Base-by-base conservation (phyloP, 2,113 vertebrate genomes). In the Amblyornis subalaris region DNA sequence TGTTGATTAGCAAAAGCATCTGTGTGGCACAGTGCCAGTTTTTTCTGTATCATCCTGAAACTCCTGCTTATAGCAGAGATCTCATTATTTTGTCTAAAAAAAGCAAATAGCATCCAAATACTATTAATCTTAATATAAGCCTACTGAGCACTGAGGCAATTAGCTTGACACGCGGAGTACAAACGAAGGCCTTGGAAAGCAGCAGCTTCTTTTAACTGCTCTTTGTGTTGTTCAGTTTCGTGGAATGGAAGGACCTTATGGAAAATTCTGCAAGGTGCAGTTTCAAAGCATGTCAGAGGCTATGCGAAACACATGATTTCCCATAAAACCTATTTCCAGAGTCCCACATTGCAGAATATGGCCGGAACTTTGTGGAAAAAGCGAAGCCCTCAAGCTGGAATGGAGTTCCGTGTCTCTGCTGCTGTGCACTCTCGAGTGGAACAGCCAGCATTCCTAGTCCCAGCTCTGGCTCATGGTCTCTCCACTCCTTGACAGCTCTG, bases 51-150 rank as follows among this genome's bases (percentile, higher is more conserved):
- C 58, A 25, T 85, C 71, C 92, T 80, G 71, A 74, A 82, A 83
- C 82, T 96, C 96, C 61, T 94, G 93, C 94, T 92, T 89, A 55
- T 44, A 96, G 91, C 64, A 48, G 38, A 91, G 89, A 91, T 88
- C 94, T 96, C 88, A 58, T 93, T 95, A 84, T 93, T 94, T 87
- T 84, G 72, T 66, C 95, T 90, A 83, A 96, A 96, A 96, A 96
- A 96, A 96, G 91, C 89, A 97, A 96, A 97, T 86, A 92, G 89
- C 95, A 88, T 89, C 54, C 82, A 83, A 89, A 91, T 85, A 64
- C 76, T 53, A 69, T 95, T 90, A 78, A 88, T 82, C 85, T 92
- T 71, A 82, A 94, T 65, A 55, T 58, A 83, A 86, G n/a, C 66
- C 55, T 61, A 26, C 42, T 10, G 44, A 85, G 90, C 53, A 60